These are phyloP conservation scores for Cherax destructor DNA, from an alignment of 1,140 invertebrate species.

Conservation along the genomic window DNA sequence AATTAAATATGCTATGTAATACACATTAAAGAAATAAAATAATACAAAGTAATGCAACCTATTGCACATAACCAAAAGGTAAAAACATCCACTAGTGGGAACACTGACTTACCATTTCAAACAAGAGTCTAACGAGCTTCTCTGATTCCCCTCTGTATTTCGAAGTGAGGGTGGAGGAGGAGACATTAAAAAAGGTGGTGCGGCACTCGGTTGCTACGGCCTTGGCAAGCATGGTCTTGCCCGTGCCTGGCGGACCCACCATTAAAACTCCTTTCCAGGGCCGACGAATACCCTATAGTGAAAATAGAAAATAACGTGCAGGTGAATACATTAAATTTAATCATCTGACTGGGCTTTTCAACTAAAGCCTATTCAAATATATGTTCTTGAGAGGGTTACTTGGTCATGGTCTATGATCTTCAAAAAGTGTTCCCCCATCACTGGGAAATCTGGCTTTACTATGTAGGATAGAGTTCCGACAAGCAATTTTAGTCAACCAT, in stretches of 20 bases:
- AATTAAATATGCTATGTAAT: not conserved
- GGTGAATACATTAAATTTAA: no score
- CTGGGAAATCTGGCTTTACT: no score
- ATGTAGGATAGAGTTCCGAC: no score
- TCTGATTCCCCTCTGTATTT: slow-evolving; percentile 99
- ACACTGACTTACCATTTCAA: slow-evolving; percentile 92
- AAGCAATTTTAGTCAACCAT: no score
- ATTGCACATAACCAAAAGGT: not conserved
- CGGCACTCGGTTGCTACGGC: slow-evolving; percentile 99
- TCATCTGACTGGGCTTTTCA: no score
- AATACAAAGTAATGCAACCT: not conserved
- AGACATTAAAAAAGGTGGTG: slow-evolving; percentile 99
- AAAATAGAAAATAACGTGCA: not conserved
- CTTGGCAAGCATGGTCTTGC: slow-evolving; percentile 99
- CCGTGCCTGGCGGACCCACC: slow-evolving; percentile 98
- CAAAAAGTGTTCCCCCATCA: no score
- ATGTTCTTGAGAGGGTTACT: no score
- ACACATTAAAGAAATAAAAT: not conserved
- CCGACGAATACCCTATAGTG: slow-evolving; percentile 86
- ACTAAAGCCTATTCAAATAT: no score
- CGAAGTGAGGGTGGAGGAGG: slow-evolving; percentile 96
- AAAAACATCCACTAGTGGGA: not conserved
- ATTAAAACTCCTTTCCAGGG: slow-evolving; percentile 97
- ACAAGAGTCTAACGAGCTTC: slow-evolving; percentile 96
- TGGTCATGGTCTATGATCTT: no score